A percentile compares a stretch with the other conserved stretches of the same genome.
phyloP scores from a whole-genome alignment of 2,113 vertebrate genomes.

The Orientallactaga bullata region DNA sequence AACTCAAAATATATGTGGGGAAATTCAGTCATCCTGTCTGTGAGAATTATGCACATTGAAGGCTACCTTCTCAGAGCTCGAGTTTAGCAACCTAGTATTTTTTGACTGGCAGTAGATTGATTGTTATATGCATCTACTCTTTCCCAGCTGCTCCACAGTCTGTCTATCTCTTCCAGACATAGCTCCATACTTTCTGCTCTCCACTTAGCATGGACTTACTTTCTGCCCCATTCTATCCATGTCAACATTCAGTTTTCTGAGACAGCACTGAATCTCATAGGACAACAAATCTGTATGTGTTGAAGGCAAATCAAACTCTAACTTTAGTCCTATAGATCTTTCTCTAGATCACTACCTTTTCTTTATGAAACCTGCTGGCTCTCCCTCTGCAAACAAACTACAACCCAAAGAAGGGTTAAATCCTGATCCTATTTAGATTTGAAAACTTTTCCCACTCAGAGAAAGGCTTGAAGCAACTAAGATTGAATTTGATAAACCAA shows the following conservation, averaged over 20 bases:
- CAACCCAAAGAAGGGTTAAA: conserved; percentile 72
- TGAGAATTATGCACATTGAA: background rate
- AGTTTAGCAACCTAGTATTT: conserved; percentile 53
- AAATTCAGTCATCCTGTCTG: background rate
- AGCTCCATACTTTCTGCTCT: conserved; percentile 27
- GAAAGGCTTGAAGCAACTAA: conserved; percentile 29
- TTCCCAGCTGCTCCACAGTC: background rate
- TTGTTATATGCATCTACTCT: conserved; percentile 50
- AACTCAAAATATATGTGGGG: conserved; percentile 1
- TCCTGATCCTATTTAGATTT: conserved; percentile 46
- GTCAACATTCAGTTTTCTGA: conserved; percentile 41
- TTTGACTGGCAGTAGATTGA: conserved; percentile 40
- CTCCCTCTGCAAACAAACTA: background rate
- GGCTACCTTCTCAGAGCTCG: background rate
- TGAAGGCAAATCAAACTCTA: conserved; percentile 42
- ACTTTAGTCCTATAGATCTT: conserved; percentile 37
- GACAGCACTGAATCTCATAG: conserved; percentile 54
- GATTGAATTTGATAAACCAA: conserved; percentile 67
- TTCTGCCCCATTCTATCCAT: conserved; percentile 10
- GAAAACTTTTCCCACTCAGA: conserved; percentile 61
- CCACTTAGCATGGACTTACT: conserved; percentile 25
- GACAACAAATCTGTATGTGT: conserved; percentile 25
- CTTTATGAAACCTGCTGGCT: conserved; percentile 42
- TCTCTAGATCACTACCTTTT: conserved; percentile 17
- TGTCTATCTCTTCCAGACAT: background rate